Evolutionary conservation across 2,888 invertebrate species (phyloP).

Genomic region (Bimastos eiseni): DNA sequence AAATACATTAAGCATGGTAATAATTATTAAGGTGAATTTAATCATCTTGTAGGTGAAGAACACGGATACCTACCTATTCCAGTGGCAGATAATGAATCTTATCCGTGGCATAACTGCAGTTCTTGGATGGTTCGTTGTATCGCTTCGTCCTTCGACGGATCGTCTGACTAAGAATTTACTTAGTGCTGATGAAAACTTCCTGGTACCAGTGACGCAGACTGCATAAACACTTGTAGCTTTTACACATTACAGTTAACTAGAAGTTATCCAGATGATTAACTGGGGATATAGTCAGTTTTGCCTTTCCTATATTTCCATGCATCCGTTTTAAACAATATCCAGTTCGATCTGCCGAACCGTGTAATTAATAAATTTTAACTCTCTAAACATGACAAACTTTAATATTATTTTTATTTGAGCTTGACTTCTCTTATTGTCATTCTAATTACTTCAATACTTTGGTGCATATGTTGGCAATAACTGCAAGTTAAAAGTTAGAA

Average conservation of each 20-base stretch:
- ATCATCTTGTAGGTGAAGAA: slow-evolving; percentile 10
- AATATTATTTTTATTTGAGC: slow-evolving; percentile 1
- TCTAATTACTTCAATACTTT: no score
- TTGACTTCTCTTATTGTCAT: no score
- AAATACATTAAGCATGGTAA: neutral
- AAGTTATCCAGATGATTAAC: neutral
- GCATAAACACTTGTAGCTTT: neutral
- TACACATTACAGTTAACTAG: neutral
- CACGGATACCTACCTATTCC: neutral
- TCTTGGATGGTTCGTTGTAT: slow-evolving; percentile 56
- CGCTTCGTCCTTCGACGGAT: slow-evolving; percentile 53
- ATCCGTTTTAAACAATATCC: neutral
- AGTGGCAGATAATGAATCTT: slow-evolving; percentile 55
- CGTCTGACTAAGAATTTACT: slow-evolving; percentile 54
- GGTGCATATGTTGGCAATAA: no score
- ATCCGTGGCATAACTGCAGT: slow-evolving; percentile 53
- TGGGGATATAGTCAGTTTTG: neutral
- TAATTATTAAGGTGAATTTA: neutral
- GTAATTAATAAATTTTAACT: neutral
- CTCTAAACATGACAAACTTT: neutral
- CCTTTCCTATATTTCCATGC: neutral
- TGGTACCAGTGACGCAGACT: slow-evolving; percentile 28
- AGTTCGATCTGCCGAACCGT: neutral
- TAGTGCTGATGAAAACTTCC: slow-evolving; percentile 49
- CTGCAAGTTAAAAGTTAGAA: no score